A percentile compares a stretch with the other conserved stretches of the same genome.
These are phyloP conservation scores for Synanthedon formicaeformis DNA, from an alignment of 2,888 invertebrate genomes.

Conservation along the genomic window DNA sequence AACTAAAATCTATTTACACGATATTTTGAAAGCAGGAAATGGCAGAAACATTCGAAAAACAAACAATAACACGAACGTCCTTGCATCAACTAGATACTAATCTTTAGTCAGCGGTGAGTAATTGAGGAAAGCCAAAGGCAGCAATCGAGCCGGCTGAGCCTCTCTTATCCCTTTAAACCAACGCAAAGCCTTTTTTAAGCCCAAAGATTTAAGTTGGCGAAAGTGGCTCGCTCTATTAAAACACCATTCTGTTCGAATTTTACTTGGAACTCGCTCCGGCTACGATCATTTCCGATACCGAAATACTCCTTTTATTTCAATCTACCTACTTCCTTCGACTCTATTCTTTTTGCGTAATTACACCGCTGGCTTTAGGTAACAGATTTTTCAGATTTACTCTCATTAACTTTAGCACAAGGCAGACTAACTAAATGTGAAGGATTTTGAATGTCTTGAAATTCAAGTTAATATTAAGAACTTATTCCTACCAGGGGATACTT, in stretches of 20 bases:
- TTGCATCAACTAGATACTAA: conserved; percentile 36
- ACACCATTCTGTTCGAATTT: conserved; percentile 52
- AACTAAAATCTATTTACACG: not conserved
- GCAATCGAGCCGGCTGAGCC: conserved; percentile 59
- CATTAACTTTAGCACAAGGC: too few species aligned
- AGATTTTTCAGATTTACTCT: not conserved
- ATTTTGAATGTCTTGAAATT: too few species aligned
- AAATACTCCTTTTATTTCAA: not conserved
- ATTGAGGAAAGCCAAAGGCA: conserved; percentile 59
- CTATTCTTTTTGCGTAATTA: not conserved
- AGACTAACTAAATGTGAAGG: too few species aligned
- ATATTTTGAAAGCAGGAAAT: not conserved
- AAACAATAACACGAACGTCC: conserved; percentile 21
- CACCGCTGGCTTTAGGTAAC: not conserved
- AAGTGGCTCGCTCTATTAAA: conserved; percentile 67
- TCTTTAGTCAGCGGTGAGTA: conserved; percentile 55
- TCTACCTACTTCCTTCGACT: not conserved
- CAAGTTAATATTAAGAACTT: too few species aligned
- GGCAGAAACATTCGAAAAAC: conserved; percentile 7
- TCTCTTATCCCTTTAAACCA: conserved; percentile 65
- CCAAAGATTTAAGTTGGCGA: conserved; percentile 68
- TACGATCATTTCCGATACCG: not conserved
- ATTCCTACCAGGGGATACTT: too few species aligned
- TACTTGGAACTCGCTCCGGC: conserved; percentile 21
- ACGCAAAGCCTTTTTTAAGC: conserved; percentile 69